phyloP scores from a whole-genome alignment of 2,888 invertebrate genomes.

The Omphaloscelis lunosa region DNA sequence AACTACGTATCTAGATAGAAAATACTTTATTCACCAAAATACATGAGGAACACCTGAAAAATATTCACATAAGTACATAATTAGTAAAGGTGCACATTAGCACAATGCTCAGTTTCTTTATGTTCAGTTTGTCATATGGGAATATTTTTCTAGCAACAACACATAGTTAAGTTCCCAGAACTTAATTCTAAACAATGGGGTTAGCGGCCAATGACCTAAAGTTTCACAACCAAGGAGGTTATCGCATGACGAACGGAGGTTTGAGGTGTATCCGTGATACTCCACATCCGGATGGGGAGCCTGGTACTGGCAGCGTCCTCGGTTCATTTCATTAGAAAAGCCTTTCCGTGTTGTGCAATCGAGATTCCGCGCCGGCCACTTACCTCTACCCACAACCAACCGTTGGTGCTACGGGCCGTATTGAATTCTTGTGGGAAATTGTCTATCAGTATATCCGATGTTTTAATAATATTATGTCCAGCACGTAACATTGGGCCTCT shows the following conservation, averaged over 20 bases:
- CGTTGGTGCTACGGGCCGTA: constrained; percentile 24
- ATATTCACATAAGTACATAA: constrained; percentile 31
- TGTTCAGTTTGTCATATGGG: constrained; percentile 41
- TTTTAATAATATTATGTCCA: constrained; percentile 26
- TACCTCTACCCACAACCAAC: constrained; percentile 58
- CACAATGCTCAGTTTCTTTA: constrained; percentile 42
- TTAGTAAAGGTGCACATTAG: constrained; percentile 19
- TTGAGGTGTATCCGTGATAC: constrained; percentile 53
- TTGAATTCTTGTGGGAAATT: constrained; percentile 39
- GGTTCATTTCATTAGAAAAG: constrained; percentile 64
- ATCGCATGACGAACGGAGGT: constrained; percentile 45
- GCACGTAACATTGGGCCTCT: background rate
- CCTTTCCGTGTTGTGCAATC: constrained; percentile 65
- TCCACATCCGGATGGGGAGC: constrained; percentile 50
- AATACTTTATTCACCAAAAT: constrained; percentile 22
- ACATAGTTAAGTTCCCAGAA: constrained; percentile 28
- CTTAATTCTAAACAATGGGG: constrained; percentile 51
- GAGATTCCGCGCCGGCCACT: constrained; percentile 64
- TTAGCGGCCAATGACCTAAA: constrained; percentile 54
- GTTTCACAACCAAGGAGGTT: constrained; percentile 54
- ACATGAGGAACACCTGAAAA: constrained; percentile 33
- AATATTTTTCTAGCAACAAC: constrained; percentile 52
- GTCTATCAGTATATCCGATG: constrained; percentile 9
- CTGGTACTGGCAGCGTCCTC: constrained; percentile 50
- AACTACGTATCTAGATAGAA: background rate